Evolutionary conservation across 2,797 vertebrate species (phyloP).

Genomic region (Psittacula derbiana): DNA sequence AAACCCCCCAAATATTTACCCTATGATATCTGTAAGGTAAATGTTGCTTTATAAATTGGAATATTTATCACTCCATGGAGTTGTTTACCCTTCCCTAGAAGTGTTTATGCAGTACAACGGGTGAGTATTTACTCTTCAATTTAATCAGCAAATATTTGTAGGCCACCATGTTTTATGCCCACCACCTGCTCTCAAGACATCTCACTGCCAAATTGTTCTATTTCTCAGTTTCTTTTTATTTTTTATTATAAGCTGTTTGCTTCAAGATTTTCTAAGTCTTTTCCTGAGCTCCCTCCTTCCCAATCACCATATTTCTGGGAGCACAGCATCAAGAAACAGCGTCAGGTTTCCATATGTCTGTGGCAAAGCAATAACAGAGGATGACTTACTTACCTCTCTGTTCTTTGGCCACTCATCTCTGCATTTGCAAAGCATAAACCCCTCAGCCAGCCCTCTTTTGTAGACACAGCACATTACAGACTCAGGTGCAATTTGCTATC

Average conservation of each 20-base stretch:
- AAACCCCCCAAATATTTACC: slow-evolving; percentile 30
- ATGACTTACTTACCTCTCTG: not conserved
- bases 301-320: not conserved
- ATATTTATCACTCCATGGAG: slow-evolving; percentile 10
- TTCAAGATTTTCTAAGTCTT: not conserved
- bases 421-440: not conserved
- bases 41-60: not conserved
- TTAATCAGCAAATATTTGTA: slow-evolving; percentile 60
- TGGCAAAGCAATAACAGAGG: not conserved
- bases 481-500: not conserved
- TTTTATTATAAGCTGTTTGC: not conserved
- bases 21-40: slow-evolving; percentile 8
- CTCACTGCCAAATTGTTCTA: not conserved
- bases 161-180: not conserved
- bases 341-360: fast-evolving
- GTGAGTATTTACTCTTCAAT: slow-evolving; percentile 48
- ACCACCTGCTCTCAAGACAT: not conserved
- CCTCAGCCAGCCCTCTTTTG: not conserved
- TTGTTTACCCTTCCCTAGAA: slow-evolving; percentile 2
- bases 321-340: not conserved
- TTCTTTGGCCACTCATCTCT: not conserved
- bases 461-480: not conserved
- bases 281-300: not conserved
- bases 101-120: not conserved
- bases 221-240: not conserved